Base-by-base conservation (phyloP, 2,888 invertebrate species). In the Malachius bipustulatus region DNA sequence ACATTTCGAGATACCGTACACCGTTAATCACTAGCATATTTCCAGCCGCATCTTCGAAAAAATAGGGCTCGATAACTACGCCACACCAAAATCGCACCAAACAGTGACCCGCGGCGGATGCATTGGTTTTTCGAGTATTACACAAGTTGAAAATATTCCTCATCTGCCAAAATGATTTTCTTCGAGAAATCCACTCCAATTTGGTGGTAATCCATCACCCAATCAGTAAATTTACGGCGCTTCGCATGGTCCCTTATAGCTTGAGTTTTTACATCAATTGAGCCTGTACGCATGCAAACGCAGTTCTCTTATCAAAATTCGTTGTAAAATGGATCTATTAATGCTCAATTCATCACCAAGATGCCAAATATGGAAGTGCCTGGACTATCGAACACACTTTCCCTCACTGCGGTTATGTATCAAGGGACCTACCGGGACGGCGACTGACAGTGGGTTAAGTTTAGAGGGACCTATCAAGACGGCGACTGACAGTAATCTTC, bases 1-100 rank as follows among this genome's bases (percentile, higher is more conserved):
- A n/a, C 35, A 38, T 38, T 3, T 35, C 26, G n/a, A 30, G 29
- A 15, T 38, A 38, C 4, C 29, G 35, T 9, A 35, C 30, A 32
- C 35, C 30, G 16, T 38, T 38, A 9, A 36, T 32, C 10, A 32
- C 36, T 3, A 35, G 31, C 11, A 34, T 19, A 8, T 35, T 24
- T 3, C 26, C 35, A 14, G 27, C 31, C 8, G 27, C 27, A 36
- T 38, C 36, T 31, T 36, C 12, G 27, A 38, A 38, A 15, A 47
- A 45, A 33, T 38, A 47, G 19, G 46, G 45, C 12, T 45, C 42
- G 31, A 47, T 46, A 16, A 53, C 34, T 28, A 46, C 46, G 30
- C 42, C 46, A 39, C 34, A 32, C 41, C 41, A 43, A 37, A 52
- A 40, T 36, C 44, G 35, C 43, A 44, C 41, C 45, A 49, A 38